A percentile compares a stretch with the other conserved stretches of the same genome.
Evolutionary conservation across 2,797 vertebrate species (phyloP).

Genomic region (Ctenopoma multispine): DNA sequence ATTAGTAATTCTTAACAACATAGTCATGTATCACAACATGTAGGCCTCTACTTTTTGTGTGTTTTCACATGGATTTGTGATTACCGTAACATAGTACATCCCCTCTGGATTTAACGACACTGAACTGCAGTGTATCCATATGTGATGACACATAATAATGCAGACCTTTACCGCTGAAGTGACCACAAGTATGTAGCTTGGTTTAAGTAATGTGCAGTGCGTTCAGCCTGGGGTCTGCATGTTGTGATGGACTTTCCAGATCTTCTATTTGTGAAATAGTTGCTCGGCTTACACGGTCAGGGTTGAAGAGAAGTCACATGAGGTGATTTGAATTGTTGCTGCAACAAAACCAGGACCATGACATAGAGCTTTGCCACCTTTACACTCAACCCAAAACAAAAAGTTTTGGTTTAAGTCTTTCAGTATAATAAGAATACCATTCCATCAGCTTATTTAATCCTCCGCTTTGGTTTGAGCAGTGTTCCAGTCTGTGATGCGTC

Average conservation of each 20-base stretch:
- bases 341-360: constrained; percentile 64
- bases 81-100: constrained; percentile 19
- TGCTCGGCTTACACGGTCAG: constrained; percentile 62
- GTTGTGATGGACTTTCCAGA: constrained; percentile 80
- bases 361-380: constrained; percentile 11
- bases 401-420: constrained; percentile 18
- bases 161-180: constrained; percentile 50
- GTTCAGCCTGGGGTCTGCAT: constrained; percentile 63
- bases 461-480: not conserved
- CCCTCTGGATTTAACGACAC: constrained; percentile 15
- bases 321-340: constrained; percentile 74
- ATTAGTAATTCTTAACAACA: constrained; percentile 14
- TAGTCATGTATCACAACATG: constrained; percentile 6
- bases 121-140: constrained; percentile 28
- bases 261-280: constrained; percentile 58
- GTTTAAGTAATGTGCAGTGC: constrained; percentile 44
- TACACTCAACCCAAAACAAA: constrained; percentile 30
- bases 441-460: constrained; percentile 1
- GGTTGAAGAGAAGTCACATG: constrained; percentile 71
- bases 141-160: constrained; percentile 48
- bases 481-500: not conserved
- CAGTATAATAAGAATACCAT: not conserved
- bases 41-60: not conserved
- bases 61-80: constrained; percentile 25
- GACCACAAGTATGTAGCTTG: constrained; percentile 56